Evolutionary conservation across 2,797 vertebrate species (phyloP).

Genomic region (Perdix hodgsoniae): DNA sequence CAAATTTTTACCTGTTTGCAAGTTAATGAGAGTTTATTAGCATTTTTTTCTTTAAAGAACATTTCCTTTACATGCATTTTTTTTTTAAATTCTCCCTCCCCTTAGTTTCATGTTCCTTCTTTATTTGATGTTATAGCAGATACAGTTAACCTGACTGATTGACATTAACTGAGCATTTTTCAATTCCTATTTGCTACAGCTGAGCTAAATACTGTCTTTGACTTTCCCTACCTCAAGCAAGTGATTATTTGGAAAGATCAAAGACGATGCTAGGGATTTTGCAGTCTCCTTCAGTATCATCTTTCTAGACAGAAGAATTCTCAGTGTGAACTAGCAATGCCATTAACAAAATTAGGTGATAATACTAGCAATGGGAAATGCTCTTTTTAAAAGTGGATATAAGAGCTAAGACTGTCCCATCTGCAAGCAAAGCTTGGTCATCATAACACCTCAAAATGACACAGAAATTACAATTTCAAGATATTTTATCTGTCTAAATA

Average conservation of each 20-base stretch:
- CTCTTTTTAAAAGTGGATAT: not conserved
- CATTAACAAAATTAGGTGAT: not conserved
- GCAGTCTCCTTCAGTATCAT: not conserved
- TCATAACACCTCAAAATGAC: not conserved
- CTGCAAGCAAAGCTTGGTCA: not conserved
- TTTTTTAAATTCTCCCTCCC: not conserved
- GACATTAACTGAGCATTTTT: not conserved
- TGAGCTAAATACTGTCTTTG: not conserved
- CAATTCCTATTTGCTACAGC: not conserved
- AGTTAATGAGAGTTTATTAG: slow-evolving; percentile 48
- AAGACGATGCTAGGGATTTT: not conserved
- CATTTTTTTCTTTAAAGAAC: slow-evolving; percentile 1
- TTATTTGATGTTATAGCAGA: not conserved
- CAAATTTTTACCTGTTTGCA: slow-evolving; percentile 94
- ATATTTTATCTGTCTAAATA: not conserved
- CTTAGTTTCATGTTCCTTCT: not conserved
- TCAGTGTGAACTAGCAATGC: not conserved
- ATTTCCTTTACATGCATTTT: not conserved
- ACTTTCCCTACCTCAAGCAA: not conserved
- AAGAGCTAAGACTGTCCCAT: not conserved
- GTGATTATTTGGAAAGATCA: not conserved
- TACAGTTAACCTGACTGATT: not conserved
- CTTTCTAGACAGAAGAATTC: not conserved
- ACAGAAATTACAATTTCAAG: not conserved
- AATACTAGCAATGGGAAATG: not conserved